phyloP scores from a whole-genome alignment of 2,888 invertebrate species.

The Pediacus dermestoides region DNA sequence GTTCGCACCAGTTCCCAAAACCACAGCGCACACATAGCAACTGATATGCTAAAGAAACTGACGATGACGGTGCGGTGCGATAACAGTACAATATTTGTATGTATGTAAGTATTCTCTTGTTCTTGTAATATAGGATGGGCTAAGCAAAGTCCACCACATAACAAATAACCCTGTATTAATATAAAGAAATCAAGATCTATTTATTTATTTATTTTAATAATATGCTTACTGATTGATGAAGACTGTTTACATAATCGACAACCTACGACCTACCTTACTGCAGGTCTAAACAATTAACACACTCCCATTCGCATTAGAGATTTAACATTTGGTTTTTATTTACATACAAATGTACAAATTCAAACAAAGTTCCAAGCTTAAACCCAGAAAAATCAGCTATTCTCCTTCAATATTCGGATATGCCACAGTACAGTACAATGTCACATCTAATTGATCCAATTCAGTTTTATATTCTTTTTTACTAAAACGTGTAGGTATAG shows the following conservation, averaged over 20 bases:
- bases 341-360: conserved; percentile 43
- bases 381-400: conserved; percentile 25
- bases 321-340: conserved; percentile 31
- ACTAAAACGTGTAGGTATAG: conserved; percentile 9
- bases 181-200: conserved; percentile 37
- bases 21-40: conserved; percentile 33
- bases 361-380: no score
- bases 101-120: no score
- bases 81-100: no score
- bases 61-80: conserved; percentile 30
- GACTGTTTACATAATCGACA: conserved; percentile 23
- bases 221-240: conserved; percentile 30
- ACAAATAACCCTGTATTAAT: conserved; percentile 48
- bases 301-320: conserved; percentile 30
- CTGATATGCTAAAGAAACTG: conserved; percentile 36
- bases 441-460: conserved; percentile 16
- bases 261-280: conserved; percentile 29
- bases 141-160: conserved; percentile 36
- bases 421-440: no score
- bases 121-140: no score
- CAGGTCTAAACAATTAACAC: conserved; percentile 39
- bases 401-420: conserved; percentile 18
- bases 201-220: conserved; percentile 17
- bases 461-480: conserved; percentile 17
- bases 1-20: conserved; percentile 14